Conservation (phyloP, 2,797 vertebrate species). For the Acanthornis magna region DNA sequence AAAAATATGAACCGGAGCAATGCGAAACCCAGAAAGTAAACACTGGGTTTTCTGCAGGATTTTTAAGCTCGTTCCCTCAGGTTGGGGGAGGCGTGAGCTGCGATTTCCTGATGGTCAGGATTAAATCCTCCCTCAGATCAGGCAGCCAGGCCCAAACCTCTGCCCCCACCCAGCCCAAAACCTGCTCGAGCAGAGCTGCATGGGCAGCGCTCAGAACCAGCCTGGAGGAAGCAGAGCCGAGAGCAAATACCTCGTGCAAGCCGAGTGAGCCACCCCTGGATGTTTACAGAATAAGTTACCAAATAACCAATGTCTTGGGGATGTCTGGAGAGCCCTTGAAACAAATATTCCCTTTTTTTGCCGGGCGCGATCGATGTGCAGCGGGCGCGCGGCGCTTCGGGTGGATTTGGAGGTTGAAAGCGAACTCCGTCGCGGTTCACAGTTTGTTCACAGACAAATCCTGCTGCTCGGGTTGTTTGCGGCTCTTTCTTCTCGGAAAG, state of each 20-base stretch:
- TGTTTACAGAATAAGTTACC: constrained; percentile 64
- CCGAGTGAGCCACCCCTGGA: constrained; percentile 22
- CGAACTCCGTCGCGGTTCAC: constrained; percentile 43
- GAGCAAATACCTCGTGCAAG: constrained; percentile 53
- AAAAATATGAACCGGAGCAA: background rate
- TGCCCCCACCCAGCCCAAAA: background rate
- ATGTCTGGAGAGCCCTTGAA: constrained; percentile 50
- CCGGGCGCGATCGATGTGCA: constrained; percentile 29
- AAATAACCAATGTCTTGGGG: constrained; percentile 62
- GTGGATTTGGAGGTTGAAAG: constrained; percentile 65
- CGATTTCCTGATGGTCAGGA: background rate
- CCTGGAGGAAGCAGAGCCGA: background rate
- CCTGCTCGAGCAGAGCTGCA: background rate
- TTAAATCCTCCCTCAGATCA: background rate
- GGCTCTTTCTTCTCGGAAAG: constrained; percentile 43
- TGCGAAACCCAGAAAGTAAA: constrained; percentile 25
- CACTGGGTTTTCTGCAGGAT: background rate
- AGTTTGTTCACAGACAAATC: constrained; percentile 70
- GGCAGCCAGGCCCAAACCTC: background rate
- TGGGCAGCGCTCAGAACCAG: background rate
- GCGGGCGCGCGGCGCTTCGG: constrained; percentile 7
- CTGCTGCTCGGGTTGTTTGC: constrained; percentile 32
- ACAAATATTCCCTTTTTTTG: background rate
- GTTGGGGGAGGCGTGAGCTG: background rate
- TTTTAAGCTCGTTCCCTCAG: background rate